Conservation (phyloP, 2,113 vertebrate species). For the Microcebus ravelobensis region DNA sequence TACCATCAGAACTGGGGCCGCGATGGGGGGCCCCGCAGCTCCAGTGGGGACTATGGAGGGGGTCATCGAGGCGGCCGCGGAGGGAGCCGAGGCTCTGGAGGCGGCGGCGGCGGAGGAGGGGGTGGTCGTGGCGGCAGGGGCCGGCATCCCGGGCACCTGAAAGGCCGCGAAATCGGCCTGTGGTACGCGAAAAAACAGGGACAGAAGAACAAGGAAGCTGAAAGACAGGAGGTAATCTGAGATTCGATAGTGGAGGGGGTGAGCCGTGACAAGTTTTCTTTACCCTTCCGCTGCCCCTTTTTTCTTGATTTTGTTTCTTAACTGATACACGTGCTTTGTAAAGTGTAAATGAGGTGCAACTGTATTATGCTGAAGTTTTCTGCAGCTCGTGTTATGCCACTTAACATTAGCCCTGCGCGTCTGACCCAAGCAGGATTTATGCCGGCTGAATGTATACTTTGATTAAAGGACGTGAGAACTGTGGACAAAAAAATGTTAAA, state of each 20-base stretch:
- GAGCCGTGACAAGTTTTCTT: neutral
- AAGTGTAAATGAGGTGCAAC: too few species aligned
- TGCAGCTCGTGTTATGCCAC: accelerated
- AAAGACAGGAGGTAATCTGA: constrained; percentile 91
- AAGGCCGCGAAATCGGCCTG: constrained; percentile 95
- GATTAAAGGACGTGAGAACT: neutral
- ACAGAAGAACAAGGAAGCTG: constrained; percentile 90
- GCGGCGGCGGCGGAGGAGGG: constrained; percentile 74
- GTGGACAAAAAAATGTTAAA: neutral
- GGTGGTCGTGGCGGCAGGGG: constrained; percentile 84
- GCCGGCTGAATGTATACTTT: neutral
- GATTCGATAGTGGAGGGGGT: too few species aligned
- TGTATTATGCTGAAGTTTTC: neutral
- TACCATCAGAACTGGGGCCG: constrained; percentile 82
- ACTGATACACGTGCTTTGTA: neutral
- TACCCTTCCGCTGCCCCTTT: neutral
- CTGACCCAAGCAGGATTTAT: neutral
- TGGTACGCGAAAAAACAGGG: constrained; percentile 96
- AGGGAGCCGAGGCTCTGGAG: constrained; percentile 67
- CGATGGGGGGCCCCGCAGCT: constrained; percentile 57
- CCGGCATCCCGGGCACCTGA: constrained; percentile 93
- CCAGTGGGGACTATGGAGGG: constrained; percentile 61
- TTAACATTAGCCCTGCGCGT: neutral
- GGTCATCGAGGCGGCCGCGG: constrained; percentile 76
- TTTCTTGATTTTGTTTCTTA: neutral